A percentile compares a stretch with the other conserved stretches of the same genome.
phyloP scores from a whole-genome alignment of 2,888 invertebrate genomes.

The Nephrotoma appendiculata region DNA sequence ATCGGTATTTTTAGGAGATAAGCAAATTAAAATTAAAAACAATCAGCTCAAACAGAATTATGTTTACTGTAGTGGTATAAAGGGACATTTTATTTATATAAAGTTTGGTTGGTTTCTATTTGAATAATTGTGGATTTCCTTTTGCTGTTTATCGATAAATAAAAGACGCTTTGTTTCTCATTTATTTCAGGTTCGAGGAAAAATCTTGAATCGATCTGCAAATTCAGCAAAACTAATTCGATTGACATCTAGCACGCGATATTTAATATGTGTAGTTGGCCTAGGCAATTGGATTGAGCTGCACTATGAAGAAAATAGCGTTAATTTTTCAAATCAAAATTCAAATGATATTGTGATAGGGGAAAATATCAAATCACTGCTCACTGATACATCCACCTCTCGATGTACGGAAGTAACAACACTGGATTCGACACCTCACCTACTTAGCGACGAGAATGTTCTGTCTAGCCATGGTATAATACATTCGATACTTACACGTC shows the following conservation, averaged over 20 bases:
- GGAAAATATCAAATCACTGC: constrained; percentile 38
- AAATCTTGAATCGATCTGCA: constrained; percentile 54
- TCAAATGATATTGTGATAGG: constrained; percentile 47
- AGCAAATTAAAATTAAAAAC: neutral
- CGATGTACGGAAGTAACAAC: constrained; percentile 66
- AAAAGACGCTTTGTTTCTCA: neutral
- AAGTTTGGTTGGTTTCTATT: neutral
- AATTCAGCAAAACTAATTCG: constrained; percentile 60
- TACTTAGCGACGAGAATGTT: constrained; percentile 37
- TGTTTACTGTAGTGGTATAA: too few species aligned
- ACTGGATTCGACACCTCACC: constrained; percentile 51
- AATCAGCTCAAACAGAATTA: neutral
- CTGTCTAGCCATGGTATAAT: constrained; percentile 53
- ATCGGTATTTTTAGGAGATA: neutral
- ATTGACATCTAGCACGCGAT: constrained; percentile 63
- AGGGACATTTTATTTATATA: neutral
- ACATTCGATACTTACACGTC: constrained; percentile 61
- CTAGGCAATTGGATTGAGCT: constrained; percentile 54
- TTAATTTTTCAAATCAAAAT: constrained; percentile 12
- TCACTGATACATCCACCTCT: constrained; percentile 56
- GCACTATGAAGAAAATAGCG: constrained; percentile 7
- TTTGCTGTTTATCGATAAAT: neutral
- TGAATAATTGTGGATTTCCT: neutral
- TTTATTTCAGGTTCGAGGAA: constrained; percentile 53
- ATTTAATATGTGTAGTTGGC: constrained; percentile 79